Evolutionary conservation across 2,888 invertebrate genomes (phyloP).

Genomic region (Drepanosiphum platanoidis): DNA sequence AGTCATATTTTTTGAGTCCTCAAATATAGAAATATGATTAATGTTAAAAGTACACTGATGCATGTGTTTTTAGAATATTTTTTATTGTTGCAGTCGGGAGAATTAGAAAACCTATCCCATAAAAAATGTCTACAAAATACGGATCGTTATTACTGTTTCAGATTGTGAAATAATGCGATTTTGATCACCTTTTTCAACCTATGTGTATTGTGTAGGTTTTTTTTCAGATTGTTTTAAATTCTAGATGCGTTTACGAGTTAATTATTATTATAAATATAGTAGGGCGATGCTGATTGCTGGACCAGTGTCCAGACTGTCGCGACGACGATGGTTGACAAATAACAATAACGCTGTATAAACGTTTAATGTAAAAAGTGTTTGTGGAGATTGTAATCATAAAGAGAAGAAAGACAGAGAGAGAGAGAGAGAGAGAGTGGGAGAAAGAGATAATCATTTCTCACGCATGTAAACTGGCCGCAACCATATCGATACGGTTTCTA

Average conservation of each 20-base stretch:
- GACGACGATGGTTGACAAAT: not conserved
- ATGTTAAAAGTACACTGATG: too few relatives aligned
- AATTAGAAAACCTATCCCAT: too few relatives aligned
- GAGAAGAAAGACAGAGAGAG: too few relatives aligned
- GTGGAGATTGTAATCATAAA: slow-evolving; percentile 23
- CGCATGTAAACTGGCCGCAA: slow-evolving; percentile 13
- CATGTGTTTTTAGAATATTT: too few relatives aligned
- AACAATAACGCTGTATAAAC: not conserved
- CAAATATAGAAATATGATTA: too few relatives aligned
- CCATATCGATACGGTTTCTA: slow-evolving; percentile 4
- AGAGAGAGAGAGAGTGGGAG: too few relatives aligned
- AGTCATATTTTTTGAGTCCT: too few relatives aligned
- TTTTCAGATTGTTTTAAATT: not conserved
- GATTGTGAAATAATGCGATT: not conserved
- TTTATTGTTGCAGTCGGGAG: too few relatives aligned
- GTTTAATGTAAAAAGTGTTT: not conserved
- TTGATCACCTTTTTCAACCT: not conserved
- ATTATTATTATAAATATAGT: too few relatives aligned
- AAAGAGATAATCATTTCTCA: slow-evolving; percentile 31
- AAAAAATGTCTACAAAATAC: too few relatives aligned
- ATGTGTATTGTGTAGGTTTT: not conserved
- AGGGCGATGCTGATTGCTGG: not conserved
- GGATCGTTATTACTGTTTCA: not conserved
- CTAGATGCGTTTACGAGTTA: not conserved
- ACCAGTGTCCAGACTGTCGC: too few relatives aligned